Evolutionary conservation across 1,140 invertebrate genomes (phyloP).

Genomic region (Ceratosolen fusciceps): DNA sequence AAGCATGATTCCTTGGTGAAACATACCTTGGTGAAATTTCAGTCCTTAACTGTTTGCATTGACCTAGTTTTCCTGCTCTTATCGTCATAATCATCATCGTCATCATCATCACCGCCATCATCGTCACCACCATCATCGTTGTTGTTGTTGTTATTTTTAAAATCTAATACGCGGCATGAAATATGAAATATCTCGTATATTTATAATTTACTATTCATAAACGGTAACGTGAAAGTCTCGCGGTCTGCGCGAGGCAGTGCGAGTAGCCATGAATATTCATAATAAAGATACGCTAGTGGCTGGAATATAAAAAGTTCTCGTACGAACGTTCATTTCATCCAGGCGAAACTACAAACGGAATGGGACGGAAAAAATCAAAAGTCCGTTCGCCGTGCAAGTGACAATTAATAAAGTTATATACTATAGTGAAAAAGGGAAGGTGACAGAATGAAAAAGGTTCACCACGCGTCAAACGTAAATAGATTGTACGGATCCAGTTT

Average conservation of each 20-base stretch:
- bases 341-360: too few relatives aligned
- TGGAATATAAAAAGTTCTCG: background rate
- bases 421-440: background rate
- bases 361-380: background rate
- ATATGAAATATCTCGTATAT: slow-evolving; percentile 8
- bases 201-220: slow-evolving; percentile 9
- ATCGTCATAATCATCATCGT: too few relatives aligned
- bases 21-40: background rate
- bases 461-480: slow-evolving; percentile 26
- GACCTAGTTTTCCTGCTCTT: too few relatives aligned
- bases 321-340: background rate
- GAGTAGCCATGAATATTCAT: background rate
- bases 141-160: too few relatives aligned
- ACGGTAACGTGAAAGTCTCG: background rate
- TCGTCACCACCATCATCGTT: too few relatives aligned
- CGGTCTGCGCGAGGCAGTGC: background rate
- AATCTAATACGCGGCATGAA: slow-evolving; percentile 8
- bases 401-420: slow-evolving; percentile 5
- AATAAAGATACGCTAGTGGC: background rate
- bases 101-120: too few relatives aligned
- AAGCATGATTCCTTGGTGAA: background rate
- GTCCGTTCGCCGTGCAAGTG: background rate
- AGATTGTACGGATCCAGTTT: slow-evolving; percentile 40
- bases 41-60: background rate
- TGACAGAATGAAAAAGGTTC: background rate